These are phyloP conservation scores for Sinocyclocheilus rhinocerous DNA, from an alignment of 2,113 vertebrate genomes.

Conservation along the genomic window DNA sequence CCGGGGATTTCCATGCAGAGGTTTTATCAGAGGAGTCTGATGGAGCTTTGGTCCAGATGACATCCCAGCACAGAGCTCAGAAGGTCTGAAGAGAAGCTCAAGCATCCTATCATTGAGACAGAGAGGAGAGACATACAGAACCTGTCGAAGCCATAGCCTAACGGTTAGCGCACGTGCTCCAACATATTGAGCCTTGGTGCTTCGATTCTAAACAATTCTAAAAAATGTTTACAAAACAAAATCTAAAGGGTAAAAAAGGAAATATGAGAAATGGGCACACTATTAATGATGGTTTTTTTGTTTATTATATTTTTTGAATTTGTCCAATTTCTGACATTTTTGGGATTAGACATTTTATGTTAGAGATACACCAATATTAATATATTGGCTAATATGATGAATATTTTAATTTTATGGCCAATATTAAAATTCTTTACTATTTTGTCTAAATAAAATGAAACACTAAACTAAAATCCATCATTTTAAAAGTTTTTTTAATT, in stretches of 20 bases:
- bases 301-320: neutral
- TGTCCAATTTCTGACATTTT: neutral
- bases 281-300: neutral
- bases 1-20: slow-evolving; percentile 63
- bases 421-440: neutral
- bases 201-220: neutral
- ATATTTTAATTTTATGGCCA: neutral
- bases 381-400: neutral
- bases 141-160: neutral
- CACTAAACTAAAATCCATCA: too few species aligned
- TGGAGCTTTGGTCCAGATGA: slow-evolving; percentile 45
- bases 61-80: slow-evolving; percentile 66
- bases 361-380: neutral
- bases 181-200: neutral
- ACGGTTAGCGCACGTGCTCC: neutral
- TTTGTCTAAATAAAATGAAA: neutral
- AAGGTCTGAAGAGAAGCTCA: slow-evolving; percentile 60
- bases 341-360: neutral
- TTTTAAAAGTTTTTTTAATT: too few species aligned
- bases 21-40: slow-evolving; percentile 67
- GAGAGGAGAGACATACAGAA: slow-evolving; percentile 49
- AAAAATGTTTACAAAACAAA: too few species aligned
- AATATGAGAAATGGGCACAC: neutral
- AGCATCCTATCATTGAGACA: slow-evolving; percentile 52
- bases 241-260: too few species aligned